Percentiles rank a stretch among this genome's conserved stretches.
phyloP scores from a whole-genome alignment of 2,888 invertebrate genomes.

The Campopleginae sp. region DNA sequence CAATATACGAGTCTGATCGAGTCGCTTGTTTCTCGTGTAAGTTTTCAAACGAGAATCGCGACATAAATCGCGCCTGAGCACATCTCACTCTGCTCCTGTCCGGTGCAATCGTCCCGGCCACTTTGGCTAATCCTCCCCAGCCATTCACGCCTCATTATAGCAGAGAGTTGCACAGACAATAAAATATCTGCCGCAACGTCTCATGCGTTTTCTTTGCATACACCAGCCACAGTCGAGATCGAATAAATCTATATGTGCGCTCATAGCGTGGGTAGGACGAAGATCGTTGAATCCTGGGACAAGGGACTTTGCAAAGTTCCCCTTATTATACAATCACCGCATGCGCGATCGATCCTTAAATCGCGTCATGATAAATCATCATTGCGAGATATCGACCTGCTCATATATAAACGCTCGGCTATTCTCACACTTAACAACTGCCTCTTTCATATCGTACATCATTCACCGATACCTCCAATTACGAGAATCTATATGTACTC shows the following conservation, averaged over 20 bases:
- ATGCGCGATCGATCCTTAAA: constrained; percentile 26
- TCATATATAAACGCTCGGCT: neutral
- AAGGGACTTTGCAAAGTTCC: neutral
- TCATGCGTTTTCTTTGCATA: constrained; percentile 3
- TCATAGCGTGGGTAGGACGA: constrained; percentile 15
- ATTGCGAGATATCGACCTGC: constrained; percentile 7
- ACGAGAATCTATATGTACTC: neutral
- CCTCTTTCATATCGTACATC: neutral
- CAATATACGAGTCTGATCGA: neutral
- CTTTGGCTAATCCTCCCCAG: constrained; percentile 19
- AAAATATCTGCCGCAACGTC: neutral
- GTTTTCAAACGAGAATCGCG: constrained; percentile 7
- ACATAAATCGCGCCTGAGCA: neutral
- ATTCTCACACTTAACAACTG: neutral
- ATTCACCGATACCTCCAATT: neutral
- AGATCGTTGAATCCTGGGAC: constrained; percentile 1
- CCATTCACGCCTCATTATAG: constrained; percentile 54
- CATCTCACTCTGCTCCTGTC: neutral
- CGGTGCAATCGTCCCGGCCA: neutral
- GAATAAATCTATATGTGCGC: neutral
- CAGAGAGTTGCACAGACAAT: constrained; percentile 47
- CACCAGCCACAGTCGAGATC: neutral
- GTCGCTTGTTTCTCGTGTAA: neutral
- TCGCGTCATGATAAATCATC: neutral
- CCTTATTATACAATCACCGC: constrained; percentile 18